Percentiles rank a stretch among this genome's conserved stretches.
Conservation (phyloP, 2,113 vertebrate genomes). For the Gallinago paraguaiae region DNA sequence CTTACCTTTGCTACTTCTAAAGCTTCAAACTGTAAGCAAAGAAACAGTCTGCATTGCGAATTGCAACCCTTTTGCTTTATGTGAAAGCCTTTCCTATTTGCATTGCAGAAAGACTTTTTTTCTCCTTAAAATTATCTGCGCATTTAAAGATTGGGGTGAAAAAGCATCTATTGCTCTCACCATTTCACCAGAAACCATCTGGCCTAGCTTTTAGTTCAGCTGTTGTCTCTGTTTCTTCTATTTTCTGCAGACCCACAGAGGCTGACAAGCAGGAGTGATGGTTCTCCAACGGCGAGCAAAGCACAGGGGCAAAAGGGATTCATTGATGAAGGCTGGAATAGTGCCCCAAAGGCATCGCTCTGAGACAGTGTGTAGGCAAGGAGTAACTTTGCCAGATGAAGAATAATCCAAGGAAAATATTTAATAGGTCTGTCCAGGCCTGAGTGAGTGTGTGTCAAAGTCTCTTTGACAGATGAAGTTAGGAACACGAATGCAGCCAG, state of each 20-base stretch:
- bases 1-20: neutral
- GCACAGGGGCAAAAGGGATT: neutral
- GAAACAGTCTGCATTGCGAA: neutral
- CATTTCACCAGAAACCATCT: neutral
- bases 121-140: neutral
- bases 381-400: neutral
- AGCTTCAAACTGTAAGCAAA: slow-evolving; percentile 22
- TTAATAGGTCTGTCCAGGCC: neutral
- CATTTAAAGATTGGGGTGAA: neutral
- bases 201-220: neutral
- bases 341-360: neutral
- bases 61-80: neutral
- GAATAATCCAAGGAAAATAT: neutral
- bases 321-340: neutral
- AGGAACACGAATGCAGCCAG: neutral
- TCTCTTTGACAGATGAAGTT: neutral
- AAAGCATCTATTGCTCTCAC: neutral
- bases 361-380: neutral
- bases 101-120: neutral
- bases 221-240: neutral
- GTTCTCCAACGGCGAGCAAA: neutral
- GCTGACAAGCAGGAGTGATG: neutral
- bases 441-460: neutral
- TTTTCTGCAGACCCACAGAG: neutral
- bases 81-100: neutral